A percentile compares a stretch with the other conserved stretches of the same genome.
phyloP scores from a whole-genome alignment of 2,888 invertebrate genomes.

The Pseudoips prasinana region DNA sequence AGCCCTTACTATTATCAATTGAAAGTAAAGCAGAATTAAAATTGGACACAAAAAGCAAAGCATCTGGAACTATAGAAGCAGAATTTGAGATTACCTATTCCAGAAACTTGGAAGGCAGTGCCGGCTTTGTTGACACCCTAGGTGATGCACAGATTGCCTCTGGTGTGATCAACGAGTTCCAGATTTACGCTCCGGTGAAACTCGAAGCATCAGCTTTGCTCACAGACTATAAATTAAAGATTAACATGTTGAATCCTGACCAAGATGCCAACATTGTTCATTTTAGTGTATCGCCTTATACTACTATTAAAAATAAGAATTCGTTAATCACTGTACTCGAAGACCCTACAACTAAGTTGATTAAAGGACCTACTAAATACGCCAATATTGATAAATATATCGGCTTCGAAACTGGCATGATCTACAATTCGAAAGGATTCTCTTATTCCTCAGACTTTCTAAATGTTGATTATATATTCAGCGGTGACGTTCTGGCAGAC shows the following conservation, averaged over 20 bases:
- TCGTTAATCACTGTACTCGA: constrained; percentile 71
- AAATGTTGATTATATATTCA: constrained; percentile 50
- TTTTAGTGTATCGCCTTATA: constrained; percentile 84
- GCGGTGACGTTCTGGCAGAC: constrained; percentile 35
- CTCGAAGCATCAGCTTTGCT: constrained; percentile 20
- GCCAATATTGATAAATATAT: constrained; percentile 50
- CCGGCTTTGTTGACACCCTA: constrained; percentile 84
- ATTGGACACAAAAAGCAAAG: constrained; percentile 37
- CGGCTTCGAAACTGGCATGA: constrained; percentile 76
- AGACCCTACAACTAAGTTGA: constrained; percentile 64
- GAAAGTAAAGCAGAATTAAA: constrained; percentile 25
- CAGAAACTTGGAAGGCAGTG: constrained; percentile 79
- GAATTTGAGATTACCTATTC: constrained; percentile 78
- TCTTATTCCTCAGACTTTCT: constrained; percentile 73
- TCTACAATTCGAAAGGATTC: constrained; percentile 73
- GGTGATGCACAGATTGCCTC: constrained; percentile 81
- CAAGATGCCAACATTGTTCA: constrained; percentile 78
- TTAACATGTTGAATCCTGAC: constrained; percentile 73
- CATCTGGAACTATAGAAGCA: constrained; percentile 55
- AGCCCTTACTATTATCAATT: constrained; percentile 81
- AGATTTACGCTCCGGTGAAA: constrained; percentile 80
- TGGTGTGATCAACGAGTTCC: constrained; percentile 83
- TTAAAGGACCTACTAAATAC: constrained; percentile 51
- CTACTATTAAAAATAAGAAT: constrained; percentile 78
- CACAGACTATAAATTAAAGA: constrained; percentile 46